Conservation (phyloP, 1,140 invertebrate species). For the Octopus bimaculoides region DNA sequence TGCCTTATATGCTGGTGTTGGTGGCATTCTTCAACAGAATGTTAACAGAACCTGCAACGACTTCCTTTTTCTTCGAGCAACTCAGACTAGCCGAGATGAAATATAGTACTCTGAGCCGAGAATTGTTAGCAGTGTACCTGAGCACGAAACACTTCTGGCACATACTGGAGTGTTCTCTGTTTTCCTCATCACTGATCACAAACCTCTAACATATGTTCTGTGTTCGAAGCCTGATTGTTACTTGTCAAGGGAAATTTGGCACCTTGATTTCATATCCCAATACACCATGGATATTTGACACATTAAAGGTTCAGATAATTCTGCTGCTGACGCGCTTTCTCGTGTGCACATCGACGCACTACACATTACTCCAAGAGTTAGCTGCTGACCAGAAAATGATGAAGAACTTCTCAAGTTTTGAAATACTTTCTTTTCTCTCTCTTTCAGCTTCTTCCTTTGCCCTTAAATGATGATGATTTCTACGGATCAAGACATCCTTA, state of each 20-base stretch:
- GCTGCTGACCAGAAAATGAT: background rate
- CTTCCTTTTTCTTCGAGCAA: background rate
- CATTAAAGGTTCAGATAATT: constrained; percentile 1
- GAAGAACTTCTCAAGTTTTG: too few relatives aligned
- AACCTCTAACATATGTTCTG: constrained; percentile 29
- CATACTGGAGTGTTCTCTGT: background rate
- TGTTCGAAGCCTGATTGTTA: background rate
- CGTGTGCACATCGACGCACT: background rate
- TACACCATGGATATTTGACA: background rate
- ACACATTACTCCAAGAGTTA: background rate
- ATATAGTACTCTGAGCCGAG: background rate
- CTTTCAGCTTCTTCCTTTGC: background rate
- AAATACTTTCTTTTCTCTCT: too few relatives aligned
- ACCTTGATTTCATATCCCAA: constrained; percentile 1
- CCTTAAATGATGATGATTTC: too few relatives aligned
- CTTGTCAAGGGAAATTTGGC: background rate
- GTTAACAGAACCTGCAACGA: background rate
- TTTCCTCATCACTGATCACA: background rate
- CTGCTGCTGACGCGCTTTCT: background rate
- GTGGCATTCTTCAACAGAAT: background rate
- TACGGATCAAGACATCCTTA: background rate
- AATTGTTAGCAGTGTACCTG: constrained; percentile 19
- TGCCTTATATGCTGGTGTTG: background rate
- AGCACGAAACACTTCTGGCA: background rate
- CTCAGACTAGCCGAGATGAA: background rate